Base-by-base conservation (phyloP, 2,113 vertebrate genomes). In the Rhabdornis inornatus region DNA sequence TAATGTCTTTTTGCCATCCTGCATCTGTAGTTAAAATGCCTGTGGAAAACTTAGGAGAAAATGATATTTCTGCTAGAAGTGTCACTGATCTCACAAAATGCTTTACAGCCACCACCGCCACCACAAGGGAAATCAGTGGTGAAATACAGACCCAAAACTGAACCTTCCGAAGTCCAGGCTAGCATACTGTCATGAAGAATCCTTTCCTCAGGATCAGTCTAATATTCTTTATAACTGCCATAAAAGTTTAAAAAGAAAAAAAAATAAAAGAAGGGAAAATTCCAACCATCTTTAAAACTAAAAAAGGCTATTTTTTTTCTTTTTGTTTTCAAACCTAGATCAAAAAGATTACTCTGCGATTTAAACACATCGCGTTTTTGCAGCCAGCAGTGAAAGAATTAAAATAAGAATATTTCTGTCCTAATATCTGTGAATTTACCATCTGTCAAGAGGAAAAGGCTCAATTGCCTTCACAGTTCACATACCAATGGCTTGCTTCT, bases 381-480 rank as follows among this genome's bases (percentile, higher is more conserved):
- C 31, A 94, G 50, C 44, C 92, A 92, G 70, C 57, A 84, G 31
- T 47, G 63, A 79, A 90, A 89, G 39, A 65, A 87, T 81, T 76
- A 84, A 91, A 77, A 91, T 55, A 35, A 90, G 70, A 91, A 77
- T 82, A 93, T 70, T 91, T 91, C 87, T 92, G 55, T 59, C 53
- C 75, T 56, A 74, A 88, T 60, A 40, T 52, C 82, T 86, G 75
- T 63, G 68, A 90, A 83, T 96, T 91, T 66, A 83, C 55, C 84
- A 87, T 95, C 64, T 77, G 93, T 71, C 75, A 55, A 80, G 59
- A 93, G 42, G 40, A 86, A 70, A 74, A 87, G 42, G 12, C 50
- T 83, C 66, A 37, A 27, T 57, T 92, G 75, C 30, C 37, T 88
- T 86, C 71, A 74, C 78, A 49, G 60, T 66, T 91, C 91, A 75